phyloP scores from a whole-genome alignment of 2,888 invertebrate species.

The Euplexia lucipara region DNA sequence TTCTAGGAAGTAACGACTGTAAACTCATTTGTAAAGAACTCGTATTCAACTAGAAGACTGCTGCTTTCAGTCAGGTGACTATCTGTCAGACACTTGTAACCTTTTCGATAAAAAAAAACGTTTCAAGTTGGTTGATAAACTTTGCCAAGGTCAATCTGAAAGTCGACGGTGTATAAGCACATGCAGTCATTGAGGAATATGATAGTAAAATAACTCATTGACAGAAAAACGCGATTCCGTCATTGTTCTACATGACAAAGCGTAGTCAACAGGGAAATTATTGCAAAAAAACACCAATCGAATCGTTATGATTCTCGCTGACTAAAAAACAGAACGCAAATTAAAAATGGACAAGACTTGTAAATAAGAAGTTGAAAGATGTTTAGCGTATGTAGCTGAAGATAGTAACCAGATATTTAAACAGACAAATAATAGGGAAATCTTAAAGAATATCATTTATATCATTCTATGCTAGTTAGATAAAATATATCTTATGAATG shows the following conservation, averaged over 20 bases:
- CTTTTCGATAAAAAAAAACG: conserved; percentile 3
- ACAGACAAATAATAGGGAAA: conserved; percentile 54
- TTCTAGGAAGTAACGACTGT: conserved; percentile 27
- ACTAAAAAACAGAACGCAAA: conserved; percentile 11
- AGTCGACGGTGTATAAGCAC: neutral
- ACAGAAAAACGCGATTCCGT: conserved; percentile 2
- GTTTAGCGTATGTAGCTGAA: neutral
- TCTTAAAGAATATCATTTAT: conserved; percentile 45
- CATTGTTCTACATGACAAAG: conserved; percentile 23
- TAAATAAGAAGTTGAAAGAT: conserved; percentile 39
- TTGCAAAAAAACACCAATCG: neutral
- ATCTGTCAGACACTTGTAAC: conserved; percentile 1
- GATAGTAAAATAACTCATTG: conserved; percentile 4
- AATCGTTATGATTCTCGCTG: neutral
- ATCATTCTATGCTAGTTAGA: conserved; percentile 44
- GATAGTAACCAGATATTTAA: conserved; percentile 50
- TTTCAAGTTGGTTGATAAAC: conserved; percentile 10
- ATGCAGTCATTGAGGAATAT: neutral
- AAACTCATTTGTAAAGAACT: conserved; percentile 19
- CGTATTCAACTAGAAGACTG: conserved; percentile 9
- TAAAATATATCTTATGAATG: conserved; percentile 38
- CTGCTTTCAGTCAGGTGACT: conserved; percentile 23
- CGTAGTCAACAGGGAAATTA: conserved; percentile 3
- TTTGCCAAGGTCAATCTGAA: conserved; percentile 17
- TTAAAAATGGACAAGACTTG: conserved; percentile 26